Evolutionary conservation across 1,140 invertebrate genomes (phyloP).

Genomic region (Drosophila eugracilis): DNA sequence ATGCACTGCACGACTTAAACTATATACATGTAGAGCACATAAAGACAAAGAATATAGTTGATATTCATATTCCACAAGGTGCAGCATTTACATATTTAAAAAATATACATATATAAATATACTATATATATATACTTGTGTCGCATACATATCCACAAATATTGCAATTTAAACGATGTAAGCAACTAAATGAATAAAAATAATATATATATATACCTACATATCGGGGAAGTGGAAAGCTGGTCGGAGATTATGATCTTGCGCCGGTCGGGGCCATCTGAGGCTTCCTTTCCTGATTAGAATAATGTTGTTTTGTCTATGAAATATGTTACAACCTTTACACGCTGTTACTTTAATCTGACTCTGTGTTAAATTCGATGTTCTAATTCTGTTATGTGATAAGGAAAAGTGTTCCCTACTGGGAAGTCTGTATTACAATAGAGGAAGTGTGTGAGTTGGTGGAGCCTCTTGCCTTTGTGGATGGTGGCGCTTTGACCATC

Average conservation of each 20-base stretch:
- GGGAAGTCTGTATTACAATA: background rate
- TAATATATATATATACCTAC: slow-evolving; percentile 10
- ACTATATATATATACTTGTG: slow-evolving; percentile 10
- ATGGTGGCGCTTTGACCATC: slow-evolving; percentile 11
- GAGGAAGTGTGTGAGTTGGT: background rate
- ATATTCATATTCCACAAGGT: slow-evolving; percentile 5
- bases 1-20: slow-evolving; percentile 16
- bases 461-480: slow-evolving; percentile 10
- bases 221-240: no score
- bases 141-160: slow-evolving; percentile 28
- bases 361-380: background rate
- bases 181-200: slow-evolving; percentile 13
- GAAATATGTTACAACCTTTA: no score
- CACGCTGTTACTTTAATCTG: background rate
- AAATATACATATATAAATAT: slow-evolving; percentile 1
- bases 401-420: background rate
- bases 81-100: slow-evolving; percentile 18
- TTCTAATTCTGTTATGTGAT: background rate
- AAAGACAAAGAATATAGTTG: background rate
- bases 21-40: slow-evolving; percentile 4
- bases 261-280: no score
- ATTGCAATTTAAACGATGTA: slow-evolving; percentile 14
- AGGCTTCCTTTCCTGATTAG: slow-evolving; percentile 17
- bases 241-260: no score
- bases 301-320: no score